Evolutionary conservation across 2,888 invertebrate genomes (phyloP).

Genomic region (Caenorhabditis sinica): DNA sequence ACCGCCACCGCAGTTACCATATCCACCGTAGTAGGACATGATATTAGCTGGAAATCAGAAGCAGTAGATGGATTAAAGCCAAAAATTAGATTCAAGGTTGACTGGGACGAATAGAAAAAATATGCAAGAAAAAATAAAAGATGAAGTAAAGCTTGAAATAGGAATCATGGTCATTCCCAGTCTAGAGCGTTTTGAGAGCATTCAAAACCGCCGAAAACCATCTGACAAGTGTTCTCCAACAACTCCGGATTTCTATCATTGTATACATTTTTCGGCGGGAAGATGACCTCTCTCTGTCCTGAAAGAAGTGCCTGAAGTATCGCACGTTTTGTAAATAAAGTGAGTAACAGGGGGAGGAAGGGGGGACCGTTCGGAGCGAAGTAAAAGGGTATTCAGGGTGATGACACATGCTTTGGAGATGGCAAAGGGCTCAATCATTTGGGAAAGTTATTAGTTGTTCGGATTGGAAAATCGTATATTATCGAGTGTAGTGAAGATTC

Average conservation of each 20-base stretch:
- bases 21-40: conserved; percentile 69
- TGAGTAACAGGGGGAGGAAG: conserved; percentile 20
- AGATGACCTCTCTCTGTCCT: conserved; percentile 32
- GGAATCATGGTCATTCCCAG: no score
- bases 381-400: conserved; percentile 12
- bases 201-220: background rate
- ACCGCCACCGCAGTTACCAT: conserved; percentile 66
- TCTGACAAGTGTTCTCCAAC: background rate
- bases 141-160: no score
- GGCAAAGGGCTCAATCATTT: background rate
- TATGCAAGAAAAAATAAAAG: no score
- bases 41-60: background rate
- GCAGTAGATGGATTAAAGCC: background rate
- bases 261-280: conserved; percentile 24
- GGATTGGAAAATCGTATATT: background rate
- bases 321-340: conserved; percentile 53
- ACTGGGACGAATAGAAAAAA: no score
- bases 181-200: background rate
- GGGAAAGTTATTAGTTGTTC: background rate
- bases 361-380: background rate
- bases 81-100: background rate
- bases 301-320: conserved; percentile 44
- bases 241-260: background rate
- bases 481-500: no score
- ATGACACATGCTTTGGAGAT: conserved; percentile 29